phyloP scores from a whole-genome alignment of 2,888 invertebrate species.

The Diaperis boleti region DNA sequence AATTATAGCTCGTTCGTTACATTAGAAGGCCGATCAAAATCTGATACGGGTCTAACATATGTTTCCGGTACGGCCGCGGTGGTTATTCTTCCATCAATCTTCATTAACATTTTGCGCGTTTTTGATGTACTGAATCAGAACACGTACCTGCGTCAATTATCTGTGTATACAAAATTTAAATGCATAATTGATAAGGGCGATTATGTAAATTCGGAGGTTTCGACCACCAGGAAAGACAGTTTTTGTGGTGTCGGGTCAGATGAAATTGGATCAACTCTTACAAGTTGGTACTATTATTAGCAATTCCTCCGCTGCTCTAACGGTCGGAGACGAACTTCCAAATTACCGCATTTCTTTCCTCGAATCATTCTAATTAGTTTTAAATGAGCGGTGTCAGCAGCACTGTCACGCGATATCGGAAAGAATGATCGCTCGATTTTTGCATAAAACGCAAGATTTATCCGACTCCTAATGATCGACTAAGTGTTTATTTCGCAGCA shows the following conservation, averaged over 20 bases:
- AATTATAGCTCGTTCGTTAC: slow-evolving; percentile 54
- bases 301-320: too few relatives aligned
- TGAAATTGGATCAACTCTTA: too few relatives aligned
- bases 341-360: slow-evolving; percentile 25
- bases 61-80: slow-evolving; percentile 51
- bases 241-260: background rate
- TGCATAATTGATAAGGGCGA: background rate
- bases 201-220: too few relatives aligned
- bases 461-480: slow-evolving; percentile 32
- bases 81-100: slow-evolving; percentile 29
- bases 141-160: too few relatives aligned
- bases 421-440: slow-evolving; percentile 27
- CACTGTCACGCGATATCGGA: slow-evolving; percentile 27
- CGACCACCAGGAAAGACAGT: slow-evolving; percentile 4
- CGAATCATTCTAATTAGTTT: slow-evolving; percentile 39
- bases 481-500: slow-evolving; percentile 25
- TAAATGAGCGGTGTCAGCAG: slow-evolving; percentile 30
- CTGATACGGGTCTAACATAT: slow-evolving; percentile 53
- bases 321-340: too few relatives aligned
- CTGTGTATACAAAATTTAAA: too few relatives aligned
- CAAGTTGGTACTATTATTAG: too few relatives aligned
- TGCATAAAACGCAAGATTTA: slow-evolving; percentile 40
- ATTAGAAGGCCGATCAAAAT: slow-evolving; percentile 50
- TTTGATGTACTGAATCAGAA: too few relatives aligned
- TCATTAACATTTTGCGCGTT: slow-evolving; percentile 21